Evolutionary conservation across 2,797 vertebrate species (phyloP).

Genomic region (Carduelis carduelis): DNA sequence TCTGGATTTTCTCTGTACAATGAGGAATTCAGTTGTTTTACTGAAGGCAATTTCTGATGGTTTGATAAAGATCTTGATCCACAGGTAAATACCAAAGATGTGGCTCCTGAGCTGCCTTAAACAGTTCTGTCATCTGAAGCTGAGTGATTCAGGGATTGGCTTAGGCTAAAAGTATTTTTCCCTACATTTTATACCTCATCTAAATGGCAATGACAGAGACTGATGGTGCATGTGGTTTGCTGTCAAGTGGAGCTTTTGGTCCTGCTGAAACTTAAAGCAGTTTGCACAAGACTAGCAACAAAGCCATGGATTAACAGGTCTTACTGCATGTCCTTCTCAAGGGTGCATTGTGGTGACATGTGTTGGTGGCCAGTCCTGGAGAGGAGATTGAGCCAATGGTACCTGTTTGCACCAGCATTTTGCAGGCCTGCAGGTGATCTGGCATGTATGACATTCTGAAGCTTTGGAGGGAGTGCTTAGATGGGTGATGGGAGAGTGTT

Average conservation of each 20-base stretch:
- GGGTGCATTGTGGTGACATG: not conserved
- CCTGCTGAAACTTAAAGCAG: not conserved
- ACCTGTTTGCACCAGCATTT: not conserved
- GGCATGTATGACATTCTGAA: not conserved
- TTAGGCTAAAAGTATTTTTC: not conserved
- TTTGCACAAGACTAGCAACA: not conserved
- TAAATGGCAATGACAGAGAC: not conserved
- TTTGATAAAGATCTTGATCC: not conserved
- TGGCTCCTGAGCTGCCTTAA: not conserved
- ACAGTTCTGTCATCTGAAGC: not conserved
- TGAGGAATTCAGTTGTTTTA: not conserved
- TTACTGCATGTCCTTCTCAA: not conserved
- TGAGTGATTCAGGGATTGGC: not conserved
- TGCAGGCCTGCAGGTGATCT: not conserved
- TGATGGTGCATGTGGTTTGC: not conserved
- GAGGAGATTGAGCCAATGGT: not conserved
- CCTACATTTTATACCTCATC: not conserved
- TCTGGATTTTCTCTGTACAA: not conserved
- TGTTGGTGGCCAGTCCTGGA: not conserved
- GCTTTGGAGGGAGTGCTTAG: not conserved
- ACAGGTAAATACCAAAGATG: not conserved
- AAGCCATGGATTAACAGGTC: not conserved
- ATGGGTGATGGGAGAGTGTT: not conserved
- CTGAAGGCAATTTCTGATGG: not conserved
- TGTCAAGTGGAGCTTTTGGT: not conserved